These are phyloP conservation scores for Morus bassanus DNA, from an alignment of 2,797 vertebrate genomes.

Conservation along the genomic window DNA sequence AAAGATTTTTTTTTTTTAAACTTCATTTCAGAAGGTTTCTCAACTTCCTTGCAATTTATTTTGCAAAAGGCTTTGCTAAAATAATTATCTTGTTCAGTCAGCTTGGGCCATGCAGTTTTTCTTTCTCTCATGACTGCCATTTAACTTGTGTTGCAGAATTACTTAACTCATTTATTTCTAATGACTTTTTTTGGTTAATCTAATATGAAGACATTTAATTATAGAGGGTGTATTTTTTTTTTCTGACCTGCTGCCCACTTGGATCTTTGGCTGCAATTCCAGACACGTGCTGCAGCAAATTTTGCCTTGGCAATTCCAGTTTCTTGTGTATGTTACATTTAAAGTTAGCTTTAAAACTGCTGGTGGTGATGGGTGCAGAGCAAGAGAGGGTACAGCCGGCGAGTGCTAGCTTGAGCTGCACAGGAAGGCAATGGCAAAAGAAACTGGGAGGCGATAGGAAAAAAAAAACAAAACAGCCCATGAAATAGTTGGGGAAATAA, in stretches of 20 bases:
- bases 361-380: not conserved
- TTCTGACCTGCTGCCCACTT: not conserved
- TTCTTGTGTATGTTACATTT: not conserved
- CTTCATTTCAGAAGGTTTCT: slow-evolving; percentile 37
- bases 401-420: not conserved
- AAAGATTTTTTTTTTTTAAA: not conserved
- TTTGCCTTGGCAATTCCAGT: not conserved
- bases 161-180: not conserved
- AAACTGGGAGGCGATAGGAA: not conserved
- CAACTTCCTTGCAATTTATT: slow-evolving; percentile 36
- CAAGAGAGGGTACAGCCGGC: not conserved
- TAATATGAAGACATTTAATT: not conserved
- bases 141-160: not conserved
- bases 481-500: not conserved
- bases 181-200: not conserved
- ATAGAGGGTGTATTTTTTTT: not conserved
- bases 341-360: not conserved
- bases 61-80: slow-evolving; percentile 22
- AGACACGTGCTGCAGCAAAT: not conserved
- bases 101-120: not conserved
- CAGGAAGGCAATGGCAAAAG: not conserved
- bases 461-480: not conserved
- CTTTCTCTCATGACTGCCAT: not conserved
- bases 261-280: not conserved
- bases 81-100: slow-evolving; percentile 53